Percentiles rank a stretch among this genome's conserved stretches.
These are phyloP conservation scores for Phalacrocorax pelagicus DNA, from an alignment of 2,113 vertebrate genomes.

Conservation along the genomic window DNA sequence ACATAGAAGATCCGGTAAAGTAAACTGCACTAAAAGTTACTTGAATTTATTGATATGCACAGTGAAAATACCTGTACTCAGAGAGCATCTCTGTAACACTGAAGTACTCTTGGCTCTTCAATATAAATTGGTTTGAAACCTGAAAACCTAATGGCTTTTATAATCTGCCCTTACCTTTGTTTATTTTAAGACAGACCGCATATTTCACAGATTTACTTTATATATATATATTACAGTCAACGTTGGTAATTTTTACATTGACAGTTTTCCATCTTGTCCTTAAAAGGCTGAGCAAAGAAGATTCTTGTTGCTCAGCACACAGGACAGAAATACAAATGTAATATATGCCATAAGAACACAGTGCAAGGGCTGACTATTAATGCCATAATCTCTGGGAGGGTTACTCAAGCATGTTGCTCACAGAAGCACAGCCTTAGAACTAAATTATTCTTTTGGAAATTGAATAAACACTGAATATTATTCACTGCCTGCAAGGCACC, in stretches of 20 bases:
- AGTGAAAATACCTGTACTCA: neutral
- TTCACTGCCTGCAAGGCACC: neutral
- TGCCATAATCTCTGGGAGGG: neutral
- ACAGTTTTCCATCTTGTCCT: neutral
- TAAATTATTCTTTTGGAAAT: conserved; percentile 7
- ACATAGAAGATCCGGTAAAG: neutral
- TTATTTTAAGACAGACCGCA: neutral
- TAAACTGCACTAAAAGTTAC: neutral
- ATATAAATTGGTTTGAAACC: neutral
- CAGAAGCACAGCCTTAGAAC: neutral
- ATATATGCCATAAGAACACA: neutral
- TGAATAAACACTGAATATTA: neutral
- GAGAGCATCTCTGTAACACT: neutral
- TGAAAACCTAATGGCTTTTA: neutral
- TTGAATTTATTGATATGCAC: neutral
- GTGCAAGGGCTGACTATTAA: neutral
- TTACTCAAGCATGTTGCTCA: neutral
- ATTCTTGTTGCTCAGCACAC: neutral
- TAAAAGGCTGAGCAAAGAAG: conserved; percentile 10
- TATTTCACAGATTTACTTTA: neutral
- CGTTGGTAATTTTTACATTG: neutral
- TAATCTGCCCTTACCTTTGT: neutral
- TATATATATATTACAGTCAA: neutral
- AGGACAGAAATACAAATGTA: neutral
- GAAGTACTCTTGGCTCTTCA: neutral